Conservation (phyloP, 2,888 invertebrate genomes). For the Oxytorus armatus region DNA sequence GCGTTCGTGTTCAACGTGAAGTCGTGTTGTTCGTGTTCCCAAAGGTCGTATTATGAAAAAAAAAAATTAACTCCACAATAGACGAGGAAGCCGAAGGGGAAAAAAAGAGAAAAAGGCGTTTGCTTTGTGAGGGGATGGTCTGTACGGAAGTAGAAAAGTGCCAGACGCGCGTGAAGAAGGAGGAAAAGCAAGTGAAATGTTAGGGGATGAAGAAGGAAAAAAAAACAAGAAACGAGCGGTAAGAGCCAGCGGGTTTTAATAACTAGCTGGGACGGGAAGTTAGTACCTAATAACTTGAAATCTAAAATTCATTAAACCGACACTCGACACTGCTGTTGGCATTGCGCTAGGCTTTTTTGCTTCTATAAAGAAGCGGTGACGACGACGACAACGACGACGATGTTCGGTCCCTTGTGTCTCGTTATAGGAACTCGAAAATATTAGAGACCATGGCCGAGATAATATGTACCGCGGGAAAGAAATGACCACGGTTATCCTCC, state of each 20-base stretch:
- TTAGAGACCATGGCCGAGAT: slow-evolving; percentile 53
- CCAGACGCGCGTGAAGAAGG: slow-evolving; percentile 18
- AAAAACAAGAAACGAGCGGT: slow-evolving; percentile 32
- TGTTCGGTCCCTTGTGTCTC: slow-evolving; percentile 44
- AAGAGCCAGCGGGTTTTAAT: slow-evolving; percentile 75
- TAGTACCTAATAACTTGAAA: slow-evolving; percentile 78
- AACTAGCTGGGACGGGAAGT: slow-evolving; percentile 73
- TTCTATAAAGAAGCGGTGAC: slow-evolving; percentile 59
- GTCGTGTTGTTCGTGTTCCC: slow-evolving; percentile 14
- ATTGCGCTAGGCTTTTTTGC: slow-evolving; percentile 48
- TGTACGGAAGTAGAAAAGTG: slow-evolving; percentile 25
- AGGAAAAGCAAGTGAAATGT: not conserved
- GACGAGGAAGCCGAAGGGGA: not conserved
- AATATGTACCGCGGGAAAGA: slow-evolving; percentile 29
- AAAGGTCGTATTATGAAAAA: slow-evolving; percentile 33
- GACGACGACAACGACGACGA: slow-evolving; percentile 32
- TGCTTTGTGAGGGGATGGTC: slow-evolving; percentile 22
- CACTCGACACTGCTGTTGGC: slow-evolving; percentile 59
- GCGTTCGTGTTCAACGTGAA: not conserved
- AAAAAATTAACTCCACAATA: slow-evolving; percentile 16
- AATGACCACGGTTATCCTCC: slow-evolving; percentile 29
- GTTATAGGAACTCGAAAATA: slow-evolving; percentile 58
- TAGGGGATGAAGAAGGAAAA: slow-evolving; percentile 8
- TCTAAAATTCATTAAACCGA: slow-evolving; percentile 81
- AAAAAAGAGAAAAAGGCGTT: slow-evolving; percentile 16